Evolutionary conservation across 1,140 invertebrate genomes (phyloP).

Genomic region (Papilio helenus): DNA sequence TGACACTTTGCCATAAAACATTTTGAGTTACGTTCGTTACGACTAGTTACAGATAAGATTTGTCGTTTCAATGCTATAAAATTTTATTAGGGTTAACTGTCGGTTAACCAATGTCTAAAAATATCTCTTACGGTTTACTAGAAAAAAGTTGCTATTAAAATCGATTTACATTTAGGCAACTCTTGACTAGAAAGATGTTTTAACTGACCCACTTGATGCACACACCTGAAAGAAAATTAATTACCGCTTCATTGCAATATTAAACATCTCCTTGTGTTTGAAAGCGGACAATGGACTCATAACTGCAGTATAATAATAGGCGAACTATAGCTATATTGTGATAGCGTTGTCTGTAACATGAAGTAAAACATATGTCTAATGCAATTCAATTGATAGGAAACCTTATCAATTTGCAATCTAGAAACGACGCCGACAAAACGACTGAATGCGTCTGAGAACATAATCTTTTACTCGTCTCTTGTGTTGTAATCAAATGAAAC

Average conservation of each 20-base stretch:
- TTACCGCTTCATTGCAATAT: no score
- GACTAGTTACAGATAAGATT: not conserved
- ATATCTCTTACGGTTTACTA: not conserved
- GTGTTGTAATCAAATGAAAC: slow-evolving; percentile 1
- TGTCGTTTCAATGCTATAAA: not conserved
- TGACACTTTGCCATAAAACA: not conserved
- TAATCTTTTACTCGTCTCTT: not conserved
- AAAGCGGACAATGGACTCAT: no score
- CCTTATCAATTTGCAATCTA: not conserved
- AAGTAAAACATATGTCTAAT: not conserved
- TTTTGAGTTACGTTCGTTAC: not conserved
- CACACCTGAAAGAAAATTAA: no score
- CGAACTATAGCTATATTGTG: not conserved
- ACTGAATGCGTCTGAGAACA: not conserved
- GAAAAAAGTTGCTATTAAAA: not conserved
- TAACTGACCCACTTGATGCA: no score
- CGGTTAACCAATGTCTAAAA: not conserved
- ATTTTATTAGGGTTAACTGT: slow-evolving; percentile 7
- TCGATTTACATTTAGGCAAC: no score
- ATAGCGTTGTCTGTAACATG: not conserved
- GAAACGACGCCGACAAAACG: not conserved
- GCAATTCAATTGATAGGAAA: not conserved
- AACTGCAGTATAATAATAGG: no score
- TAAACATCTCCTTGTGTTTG: no score
- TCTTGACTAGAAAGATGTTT: no score